Percentiles rank a stretch among this genome's conserved stretches.
Evolutionary conservation across 2,888 invertebrate species (phyloP).

Genomic region (Eupithecia centaureata): DNA sequence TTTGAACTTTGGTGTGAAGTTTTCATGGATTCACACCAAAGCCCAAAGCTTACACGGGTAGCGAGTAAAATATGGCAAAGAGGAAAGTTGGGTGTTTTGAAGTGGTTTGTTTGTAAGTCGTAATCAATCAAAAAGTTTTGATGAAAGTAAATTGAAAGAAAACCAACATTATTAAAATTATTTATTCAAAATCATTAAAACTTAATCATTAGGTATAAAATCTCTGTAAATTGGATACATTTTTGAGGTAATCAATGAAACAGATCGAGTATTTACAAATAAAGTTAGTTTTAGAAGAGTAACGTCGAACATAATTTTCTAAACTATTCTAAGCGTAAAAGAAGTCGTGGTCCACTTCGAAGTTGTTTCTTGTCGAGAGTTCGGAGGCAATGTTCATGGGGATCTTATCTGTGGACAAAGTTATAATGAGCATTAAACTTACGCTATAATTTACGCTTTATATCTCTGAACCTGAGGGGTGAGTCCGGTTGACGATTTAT

Average conservation of each 20-base stretch:
- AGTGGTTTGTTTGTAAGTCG: neutral
- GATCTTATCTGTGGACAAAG: slow-evolving; percentile 87
- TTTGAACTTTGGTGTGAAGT: neutral
- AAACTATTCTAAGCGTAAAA: slow-evolving; percentile 60
- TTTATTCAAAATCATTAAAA: slow-evolving; percentile 31
- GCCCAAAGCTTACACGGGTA: too few species aligned
- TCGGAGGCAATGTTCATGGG: slow-evolving; percentile 91
- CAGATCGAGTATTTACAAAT: slow-evolving; percentile 28
- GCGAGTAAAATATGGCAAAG: neutral
- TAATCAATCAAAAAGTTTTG: neutral
- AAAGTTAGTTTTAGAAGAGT: slow-evolving; percentile 2
- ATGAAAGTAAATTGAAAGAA: neutral
- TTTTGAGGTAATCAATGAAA: slow-evolving; percentile 32
- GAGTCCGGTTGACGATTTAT: too few species aligned
- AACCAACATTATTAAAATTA: slow-evolving; percentile 3
- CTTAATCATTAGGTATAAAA: slow-evolving; percentile 19
- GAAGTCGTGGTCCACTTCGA: slow-evolving; percentile 75
- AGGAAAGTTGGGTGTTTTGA: neutral
- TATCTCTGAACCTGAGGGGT: neutral
- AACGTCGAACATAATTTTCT: neutral
- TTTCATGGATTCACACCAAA: neutral
- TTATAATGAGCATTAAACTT: neutral
- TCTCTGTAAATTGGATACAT: slow-evolving; percentile 20
- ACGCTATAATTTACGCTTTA: neutral
- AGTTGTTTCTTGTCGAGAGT: slow-evolving; percentile 87